Evolutionary conservation across 92 coral and sea anemone genomes (phyloP).

Genomic region (Zoanthus sociatus): DNA sequence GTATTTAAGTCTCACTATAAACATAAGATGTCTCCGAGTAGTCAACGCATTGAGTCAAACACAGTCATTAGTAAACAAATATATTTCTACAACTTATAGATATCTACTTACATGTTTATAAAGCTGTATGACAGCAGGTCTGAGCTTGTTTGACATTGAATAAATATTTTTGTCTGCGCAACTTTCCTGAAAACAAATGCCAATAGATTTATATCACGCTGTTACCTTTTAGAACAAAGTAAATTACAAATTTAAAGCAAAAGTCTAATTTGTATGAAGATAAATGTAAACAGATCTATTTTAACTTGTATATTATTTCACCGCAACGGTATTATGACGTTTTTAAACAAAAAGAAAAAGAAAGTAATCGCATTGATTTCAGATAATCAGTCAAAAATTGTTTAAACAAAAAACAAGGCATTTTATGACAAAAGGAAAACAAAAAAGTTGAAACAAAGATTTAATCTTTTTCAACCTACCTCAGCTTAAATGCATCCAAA

Average conservation of each 20-base stretch:
- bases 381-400: not conserved
- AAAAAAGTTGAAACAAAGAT: not conserved
- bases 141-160: constrained; percentile 71
- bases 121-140: constrained; percentile 79
- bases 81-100: not conserved
- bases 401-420: not conserved
- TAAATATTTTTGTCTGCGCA: constrained; percentile 6
- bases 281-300: too few relatives aligned
- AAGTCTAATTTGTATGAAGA: not conserved
- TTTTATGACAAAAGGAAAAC: not conserved
- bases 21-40: too few relatives aligned
- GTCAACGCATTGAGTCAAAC: too few relatives aligned
- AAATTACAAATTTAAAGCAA: not conserved
- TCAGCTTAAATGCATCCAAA: not conserved
- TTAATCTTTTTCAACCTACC: not conserved
- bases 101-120: constrained; percentile 76
- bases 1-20: too few relatives aligned
- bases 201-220: not conserved
- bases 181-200: not conserved
- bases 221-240: not conserved
- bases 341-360: too few relatives aligned
- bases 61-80: too few relatives aligned
- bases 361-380: not conserved
- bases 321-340: too few relatives aligned
- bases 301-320: too few relatives aligned